Conservation (phyloP, 2,888 invertebrate species). For the Cremastobaeus sp. region DNA sequence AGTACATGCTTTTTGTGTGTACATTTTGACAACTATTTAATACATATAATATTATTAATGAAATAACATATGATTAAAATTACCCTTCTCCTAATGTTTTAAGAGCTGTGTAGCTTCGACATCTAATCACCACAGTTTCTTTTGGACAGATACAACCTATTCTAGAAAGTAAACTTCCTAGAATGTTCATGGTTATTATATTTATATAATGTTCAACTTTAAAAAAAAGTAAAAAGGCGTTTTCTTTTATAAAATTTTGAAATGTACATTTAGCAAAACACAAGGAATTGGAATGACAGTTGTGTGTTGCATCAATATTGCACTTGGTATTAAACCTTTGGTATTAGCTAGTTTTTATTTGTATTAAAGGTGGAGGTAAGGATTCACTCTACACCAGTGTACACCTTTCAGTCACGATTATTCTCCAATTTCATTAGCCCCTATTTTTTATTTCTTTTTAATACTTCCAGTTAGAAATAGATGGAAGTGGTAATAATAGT, state of each 20-base stretch:
- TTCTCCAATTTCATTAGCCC: too few species aligned
- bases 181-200: slow-evolving; percentile 81
- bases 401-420: too few species aligned
- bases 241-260: slow-evolving; percentile 46
- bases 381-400: too few species aligned
- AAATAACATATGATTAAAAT: slow-evolving; percentile 65
- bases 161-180: slow-evolving; percentile 85
- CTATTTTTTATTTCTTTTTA: too few species aligned
- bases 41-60: neutral
- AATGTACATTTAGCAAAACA: too few species aligned
- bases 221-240: neutral
- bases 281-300: too few species aligned
- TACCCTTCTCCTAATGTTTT: slow-evolving; percentile 89
- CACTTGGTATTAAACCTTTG: too few species aligned
- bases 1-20: neutral
- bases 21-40: neutral
- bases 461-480: too few species aligned
- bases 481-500: too few species aligned
- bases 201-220: neutral
- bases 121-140: slow-evolving; percentile 85
- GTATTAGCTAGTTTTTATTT: too few species aligned
- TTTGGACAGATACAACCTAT: slow-evolving; percentile 88
- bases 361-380: too few species aligned
- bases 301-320: too few species aligned
- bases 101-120: slow-evolving; percentile 83